phyloP scores from a whole-genome alignment of 2,888 invertebrate genomes.

The Lasioglossum morio region DNA sequence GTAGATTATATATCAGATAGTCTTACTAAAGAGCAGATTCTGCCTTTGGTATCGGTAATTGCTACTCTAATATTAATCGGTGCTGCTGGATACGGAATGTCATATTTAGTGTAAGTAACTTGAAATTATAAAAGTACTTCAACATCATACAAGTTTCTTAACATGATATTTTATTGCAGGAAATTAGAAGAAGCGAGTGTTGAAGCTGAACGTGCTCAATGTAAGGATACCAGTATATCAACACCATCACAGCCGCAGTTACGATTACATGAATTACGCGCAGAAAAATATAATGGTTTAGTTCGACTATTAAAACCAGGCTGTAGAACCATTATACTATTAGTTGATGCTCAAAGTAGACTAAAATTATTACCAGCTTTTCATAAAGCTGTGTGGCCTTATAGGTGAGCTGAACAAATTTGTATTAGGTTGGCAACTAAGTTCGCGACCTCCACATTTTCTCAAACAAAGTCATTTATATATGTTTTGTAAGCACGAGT shows the following conservation, averaged over 20 bases:
- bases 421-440: not conserved
- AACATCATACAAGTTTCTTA: not conserved
- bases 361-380: constrained; percentile 95
- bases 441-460: too few relatives aligned
- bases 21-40: constrained; percentile 91
- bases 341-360: constrained; percentile 95
- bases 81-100: constrained; percentile 93
- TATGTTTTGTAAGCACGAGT: too few relatives aligned
- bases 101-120: constrained; percentile 89
- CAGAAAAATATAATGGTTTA: constrained; percentile 97
- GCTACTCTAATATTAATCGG: constrained; percentile 92
- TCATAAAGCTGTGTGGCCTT: constrained; percentile 97
- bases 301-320: constrained; percentile 97
- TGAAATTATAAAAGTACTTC: not conserved
- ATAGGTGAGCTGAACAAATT: constrained; percentile 88
- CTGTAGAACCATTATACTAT: constrained; percentile 95
- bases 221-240: constrained; percentile 85
- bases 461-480: too few relatives aligned
- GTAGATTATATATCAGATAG: constrained; percentile 90
- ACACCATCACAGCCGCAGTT: constrained; percentile 87
- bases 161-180: constrained; percentile 75
- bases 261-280: constrained; percentile 95
- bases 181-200: constrained; percentile 87
- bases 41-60: constrained; percentile 92
- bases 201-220: constrained; percentile 85